Percentiles rank a stretch among this genome's conserved stretches.
Conservation (phyloP, 23 tunicate genomes). For the Aplidium turbinatum region DNA sequence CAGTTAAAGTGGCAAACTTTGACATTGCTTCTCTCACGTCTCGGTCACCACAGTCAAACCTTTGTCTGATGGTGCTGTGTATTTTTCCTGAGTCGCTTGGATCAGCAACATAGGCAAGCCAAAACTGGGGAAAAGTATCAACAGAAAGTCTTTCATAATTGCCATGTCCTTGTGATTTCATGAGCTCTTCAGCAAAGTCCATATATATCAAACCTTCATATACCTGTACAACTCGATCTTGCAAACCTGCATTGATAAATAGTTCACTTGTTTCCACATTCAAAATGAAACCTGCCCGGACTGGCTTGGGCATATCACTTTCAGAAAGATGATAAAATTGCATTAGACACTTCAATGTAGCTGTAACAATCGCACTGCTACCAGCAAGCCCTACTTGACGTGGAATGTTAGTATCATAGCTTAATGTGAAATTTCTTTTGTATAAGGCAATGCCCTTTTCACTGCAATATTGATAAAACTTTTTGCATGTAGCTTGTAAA, state of each 20-base stretch:
- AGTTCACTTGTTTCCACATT: conserved; percentile 89
- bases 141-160: conserved; percentile 50
- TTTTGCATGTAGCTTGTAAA: conserved; percentile 94
- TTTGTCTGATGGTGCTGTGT: conserved; percentile 71
- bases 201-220: conserved; percentile 90
- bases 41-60: conserved; percentile 68
- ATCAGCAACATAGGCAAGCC: conserved; percentile 77
- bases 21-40: conserved; percentile 71
- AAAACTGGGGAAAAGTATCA: conserved; percentile 58
- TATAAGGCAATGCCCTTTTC: conserved; percentile 81
- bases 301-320: conserved; percentile 82
- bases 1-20: conserved; percentile 66
- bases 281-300: conserved; percentile 76
- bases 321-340: conserved; percentile 75
- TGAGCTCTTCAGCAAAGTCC: conserved; percentile 74
- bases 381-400: conserved; percentile 97
- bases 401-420: conserved; percentile 93
- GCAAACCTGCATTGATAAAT: conserved; percentile 92
- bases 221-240: conserved; percentile 91
- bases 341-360: conserved; percentile 79
- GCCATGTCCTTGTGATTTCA: conserved; percentile 73
- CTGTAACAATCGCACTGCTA: conserved; percentile 90
- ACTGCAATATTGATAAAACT: conserved; percentile 85
- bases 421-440: conserved; percentile 72
- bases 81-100: conserved; percentile 93